phyloP scores from a whole-genome alignment of 2,888 invertebrate genomes.

The Coremacera marginata region DNA sequence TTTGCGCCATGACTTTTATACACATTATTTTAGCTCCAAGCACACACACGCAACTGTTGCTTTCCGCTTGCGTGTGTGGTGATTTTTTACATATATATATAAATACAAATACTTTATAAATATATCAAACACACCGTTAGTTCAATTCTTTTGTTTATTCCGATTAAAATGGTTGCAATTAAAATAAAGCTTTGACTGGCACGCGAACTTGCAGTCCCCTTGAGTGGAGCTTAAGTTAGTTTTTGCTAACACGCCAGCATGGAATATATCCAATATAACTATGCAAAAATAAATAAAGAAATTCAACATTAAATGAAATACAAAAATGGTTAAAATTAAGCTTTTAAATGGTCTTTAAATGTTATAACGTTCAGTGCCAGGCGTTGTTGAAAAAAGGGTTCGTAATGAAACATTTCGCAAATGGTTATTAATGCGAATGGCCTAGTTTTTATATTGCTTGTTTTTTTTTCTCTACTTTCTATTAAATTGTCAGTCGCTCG shows the following conservation, averaged over 20 bases:
- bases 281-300: too few species aligned
- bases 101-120: too few species aligned
- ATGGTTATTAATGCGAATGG: background rate
- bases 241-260: background rate
- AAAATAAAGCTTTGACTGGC: background rate
- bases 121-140: too few species aligned
- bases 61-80: too few species aligned
- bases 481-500: background rate
- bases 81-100: too few species aligned
- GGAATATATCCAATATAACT: background rate
- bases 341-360: constrained; percentile 18
- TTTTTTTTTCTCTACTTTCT: background rate
- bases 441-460: background rate
- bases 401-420: background rate
- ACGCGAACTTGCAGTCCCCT: background rate
- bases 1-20: too few species aligned
- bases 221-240: background rate
- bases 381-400: background rate
- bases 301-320: too few species aligned
- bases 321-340: background rate
- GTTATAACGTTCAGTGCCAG: background rate
- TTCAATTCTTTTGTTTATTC: background rate
- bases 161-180: background rate
- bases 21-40: too few species aligned
- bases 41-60: too few species aligned